These are phyloP conservation scores for Pteropus alecto DNA, from an alignment of 2,113 vertebrate genomes.

Conservation along the genomic window DNA sequence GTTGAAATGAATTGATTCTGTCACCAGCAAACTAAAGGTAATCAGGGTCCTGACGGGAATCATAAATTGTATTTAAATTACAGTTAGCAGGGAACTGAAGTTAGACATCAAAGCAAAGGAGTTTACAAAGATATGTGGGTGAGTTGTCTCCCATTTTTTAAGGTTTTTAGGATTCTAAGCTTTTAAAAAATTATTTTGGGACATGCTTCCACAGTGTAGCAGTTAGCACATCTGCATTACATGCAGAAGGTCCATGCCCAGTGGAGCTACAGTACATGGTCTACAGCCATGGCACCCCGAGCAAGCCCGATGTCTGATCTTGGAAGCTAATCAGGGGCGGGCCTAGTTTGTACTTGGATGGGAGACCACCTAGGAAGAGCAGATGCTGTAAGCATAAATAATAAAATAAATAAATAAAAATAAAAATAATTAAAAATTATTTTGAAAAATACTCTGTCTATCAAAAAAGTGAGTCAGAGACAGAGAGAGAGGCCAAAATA, in stretches of 20 bases:
- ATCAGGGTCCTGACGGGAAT: conserved; percentile 77
- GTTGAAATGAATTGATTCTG: conserved; percentile 72
- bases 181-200: neutral
- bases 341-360: too few species aligned
- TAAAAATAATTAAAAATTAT: neutral
- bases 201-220: too few species aligned
- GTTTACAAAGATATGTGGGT: neutral
- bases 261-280: too few species aligned
- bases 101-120: neutral
- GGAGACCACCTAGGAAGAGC: too few species aligned
- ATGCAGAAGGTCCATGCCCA: too few species aligned
- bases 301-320: too few species aligned
- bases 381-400: too few species aligned
- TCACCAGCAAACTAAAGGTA: conserved; percentile 78
- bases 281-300: too few species aligned
- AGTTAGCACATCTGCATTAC: too few species aligned
- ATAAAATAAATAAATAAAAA: too few species aligned
- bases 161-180: neutral
- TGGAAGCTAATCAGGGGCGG: too few species aligned
- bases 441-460: neutral
- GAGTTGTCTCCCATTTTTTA: neutral
- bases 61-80: conserved; percentile 76
- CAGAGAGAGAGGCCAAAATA: neutral
- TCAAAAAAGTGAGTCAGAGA: neutral
- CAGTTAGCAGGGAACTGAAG: conserved; percentile 41